Conservation (phyloP, 2,113 vertebrate genomes). For the Anarhynchus alexandrinus region DNA sequence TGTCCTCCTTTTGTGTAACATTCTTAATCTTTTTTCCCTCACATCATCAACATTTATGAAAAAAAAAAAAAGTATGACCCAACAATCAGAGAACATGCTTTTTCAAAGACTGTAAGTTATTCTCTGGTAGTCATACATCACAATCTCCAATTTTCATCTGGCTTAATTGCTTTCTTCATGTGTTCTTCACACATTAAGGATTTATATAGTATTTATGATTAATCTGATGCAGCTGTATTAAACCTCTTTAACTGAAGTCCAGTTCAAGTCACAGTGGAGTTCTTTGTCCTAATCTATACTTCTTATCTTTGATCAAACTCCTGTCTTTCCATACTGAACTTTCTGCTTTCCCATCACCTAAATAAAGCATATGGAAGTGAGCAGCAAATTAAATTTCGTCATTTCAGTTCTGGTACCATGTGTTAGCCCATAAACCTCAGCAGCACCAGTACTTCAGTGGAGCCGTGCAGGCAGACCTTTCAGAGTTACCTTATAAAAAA, state of each 20-base stretch:
- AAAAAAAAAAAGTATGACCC: neutral
- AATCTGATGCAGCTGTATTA: neutral
- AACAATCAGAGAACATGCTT: neutral
- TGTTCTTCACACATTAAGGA: neutral
- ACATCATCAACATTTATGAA: neutral
- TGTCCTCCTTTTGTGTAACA: neutral
- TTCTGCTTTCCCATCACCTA: neutral
- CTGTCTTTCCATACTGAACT: neutral
- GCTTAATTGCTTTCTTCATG: neutral
- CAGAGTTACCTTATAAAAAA: neutral
- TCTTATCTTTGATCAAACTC: neutral
- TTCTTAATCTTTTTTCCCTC: neutral
- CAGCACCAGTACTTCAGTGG: neutral
- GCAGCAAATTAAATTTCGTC: neutral
- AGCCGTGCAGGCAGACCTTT: neutral
- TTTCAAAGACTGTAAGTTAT: neutral
- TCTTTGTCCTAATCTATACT: neutral
- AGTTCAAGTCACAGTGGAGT: neutral
- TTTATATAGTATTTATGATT: neutral
- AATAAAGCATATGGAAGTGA: neutral
- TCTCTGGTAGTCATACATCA: neutral
- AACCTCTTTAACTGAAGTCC: neutral
- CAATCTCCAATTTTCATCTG: neutral
- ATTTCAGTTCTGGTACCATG: neutral
- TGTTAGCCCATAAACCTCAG: neutral